Evolutionary conservation across 2,113 vertebrate genomes (phyloP).

Genomic region (Acrocephalus kingi): DNA sequence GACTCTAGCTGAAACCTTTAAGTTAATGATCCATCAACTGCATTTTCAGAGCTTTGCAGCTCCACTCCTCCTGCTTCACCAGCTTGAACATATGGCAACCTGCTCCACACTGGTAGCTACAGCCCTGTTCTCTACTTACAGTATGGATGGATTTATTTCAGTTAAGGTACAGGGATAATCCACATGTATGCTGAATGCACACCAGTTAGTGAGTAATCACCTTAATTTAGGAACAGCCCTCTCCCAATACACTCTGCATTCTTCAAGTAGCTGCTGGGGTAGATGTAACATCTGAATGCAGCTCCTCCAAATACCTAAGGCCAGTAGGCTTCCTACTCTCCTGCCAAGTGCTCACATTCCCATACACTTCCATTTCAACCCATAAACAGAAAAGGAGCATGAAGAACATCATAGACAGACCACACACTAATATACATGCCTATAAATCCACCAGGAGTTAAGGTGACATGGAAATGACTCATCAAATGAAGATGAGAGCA

Average conservation of each 20-base stretch:
- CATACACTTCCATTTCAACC: not conserved
- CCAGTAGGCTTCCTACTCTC: not conserved
- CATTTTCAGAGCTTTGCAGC: not conserved
- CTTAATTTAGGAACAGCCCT: not conserved
- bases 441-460: not conserved
- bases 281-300: not conserved
- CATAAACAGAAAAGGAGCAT: not conserved
- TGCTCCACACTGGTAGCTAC: not conserved
- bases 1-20: not conserved
- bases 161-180: not conserved
- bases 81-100: not conserved
- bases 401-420: not conserved
- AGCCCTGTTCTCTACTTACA: not conserved
- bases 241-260: not conserved
- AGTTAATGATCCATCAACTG: not conserved
- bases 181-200: not conserved
- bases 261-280: not conserved
- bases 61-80: not conserved
- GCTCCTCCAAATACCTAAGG: not conserved
- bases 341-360: not conserved
- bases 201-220: not conserved
- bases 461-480: not conserved
- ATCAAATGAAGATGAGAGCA: not conserved
- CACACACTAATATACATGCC: not conserved
- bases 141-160: not conserved